Base-by-base conservation (phyloP, 2,113 vertebrate genomes). In the Melanerpes formicivorus region DNA sequence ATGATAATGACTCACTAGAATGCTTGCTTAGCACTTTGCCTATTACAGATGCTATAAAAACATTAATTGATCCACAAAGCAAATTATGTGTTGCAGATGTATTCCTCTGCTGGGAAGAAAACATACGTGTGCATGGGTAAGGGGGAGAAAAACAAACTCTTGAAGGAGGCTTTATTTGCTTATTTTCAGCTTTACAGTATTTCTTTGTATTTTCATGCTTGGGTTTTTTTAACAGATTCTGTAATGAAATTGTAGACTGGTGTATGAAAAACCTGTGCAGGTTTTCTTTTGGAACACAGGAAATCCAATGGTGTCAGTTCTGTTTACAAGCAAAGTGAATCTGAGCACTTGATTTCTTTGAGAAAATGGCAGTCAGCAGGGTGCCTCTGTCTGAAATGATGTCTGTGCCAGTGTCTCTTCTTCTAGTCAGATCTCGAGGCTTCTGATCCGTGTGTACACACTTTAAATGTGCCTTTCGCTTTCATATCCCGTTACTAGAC, bases 1-100 rank as follows among this genome's bases (percentile, higher is more conserved):
- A n/a, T 91, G 72, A 18, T 93, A 77, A 87, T 75, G 86, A 64
- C 42, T 90, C 12, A 13, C 52, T 77, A 81, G 75, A 93, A 84
- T 1, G 5, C 63, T 92, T 54, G 66, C 14, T 37, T 76, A 89
- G 71, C 0, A 0, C 54, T 87, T 87, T 79, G 48, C 60, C 50
- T 91, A 14, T 93, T 93, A 80, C 42, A 78, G 69, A 89, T 83
- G 44, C 84, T 91, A 59, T 91, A 84, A 89, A 95, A 95, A 52
- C 77, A 73, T 89, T 78, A 89, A 88, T 75, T 80, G 73, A 86
- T 85, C 81, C 73, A 46, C 81, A 75, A 84, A 87, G 87, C 75
- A 92, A 83, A 76, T 88, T 85, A 56, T 34, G 11, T 85, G 72
- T 78, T 85, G 84, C 84, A 87, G 89, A 80, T 92, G 48, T 72